Evolutionary conservation across 1,140 invertebrate genomes (phyloP).

Genomic region (Hycleus phaleratus): DNA sequence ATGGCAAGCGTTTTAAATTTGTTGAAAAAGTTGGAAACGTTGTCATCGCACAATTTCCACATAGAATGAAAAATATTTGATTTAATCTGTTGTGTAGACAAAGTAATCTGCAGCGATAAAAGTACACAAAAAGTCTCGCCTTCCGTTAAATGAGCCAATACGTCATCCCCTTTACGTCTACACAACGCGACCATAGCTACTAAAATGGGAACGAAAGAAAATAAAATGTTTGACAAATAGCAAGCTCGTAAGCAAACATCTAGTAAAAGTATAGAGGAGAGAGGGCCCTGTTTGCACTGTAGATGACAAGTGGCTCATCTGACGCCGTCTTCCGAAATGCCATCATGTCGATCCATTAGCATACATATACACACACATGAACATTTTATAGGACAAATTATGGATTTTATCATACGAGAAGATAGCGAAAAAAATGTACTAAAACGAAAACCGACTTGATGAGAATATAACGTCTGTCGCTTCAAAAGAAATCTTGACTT

Average conservation of each 20-base stretch:
- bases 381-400: slow-evolving; percentile 14
- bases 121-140: slow-evolving; percentile 39
- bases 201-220: slow-evolving; percentile 33
- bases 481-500: no score
- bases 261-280: slow-evolving; percentile 8
- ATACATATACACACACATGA: slow-evolving; percentile 11
- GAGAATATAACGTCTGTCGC: no score
- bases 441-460: no score
- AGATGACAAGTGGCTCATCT: slow-evolving; percentile 33
- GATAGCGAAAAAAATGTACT: neutral
- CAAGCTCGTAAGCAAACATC: slow-evolving; percentile 38
- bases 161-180: slow-evolving; percentile 29
- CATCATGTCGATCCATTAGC: slow-evolving; percentile 23
- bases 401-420: slow-evolving; percentile 7
- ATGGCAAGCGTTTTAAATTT: no score
- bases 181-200: slow-evolving; percentile 8
- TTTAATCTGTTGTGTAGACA: slow-evolving; percentile 41
- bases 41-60: no score
- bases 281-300: slow-evolving; percentile 47
- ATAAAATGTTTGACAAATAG: slow-evolving; percentile 42
- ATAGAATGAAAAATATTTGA: slow-evolving; percentile 39
- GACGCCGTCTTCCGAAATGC: slow-evolving; percentile 9
- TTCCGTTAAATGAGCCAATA: slow-evolving; percentile 39
- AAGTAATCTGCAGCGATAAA: slow-evolving; percentile 40
- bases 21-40: no score